Conservation (phyloP, 2,888 invertebrate species). For the Aproaerema taeniolella region DNA sequence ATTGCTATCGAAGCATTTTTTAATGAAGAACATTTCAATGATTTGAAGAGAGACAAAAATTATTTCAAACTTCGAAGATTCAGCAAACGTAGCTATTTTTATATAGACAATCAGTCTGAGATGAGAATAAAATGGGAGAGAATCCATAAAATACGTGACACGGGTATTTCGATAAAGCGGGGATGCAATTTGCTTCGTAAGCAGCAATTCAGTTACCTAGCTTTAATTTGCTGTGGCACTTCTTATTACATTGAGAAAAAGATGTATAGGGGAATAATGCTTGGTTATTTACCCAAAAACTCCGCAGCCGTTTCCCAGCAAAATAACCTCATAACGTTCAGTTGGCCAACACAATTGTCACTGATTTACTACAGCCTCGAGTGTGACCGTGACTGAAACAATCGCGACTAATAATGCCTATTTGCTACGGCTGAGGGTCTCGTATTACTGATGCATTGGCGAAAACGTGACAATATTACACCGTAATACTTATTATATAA, state of each 20-base stretch:
- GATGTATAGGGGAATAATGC: background rate
- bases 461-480: constrained; percentile 22
- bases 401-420: constrained; percentile 30
- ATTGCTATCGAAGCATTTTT: no score
- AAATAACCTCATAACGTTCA: constrained; percentile 32
- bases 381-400: constrained; percentile 39
- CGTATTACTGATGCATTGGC: constrained; percentile 36
- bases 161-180: constrained; percentile 6
- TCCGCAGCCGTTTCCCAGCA: constrained; percentile 30
- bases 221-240: background rate
- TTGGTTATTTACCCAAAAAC: constrained; percentile 32
- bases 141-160: constrained; percentile 11
- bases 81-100: constrained; percentile 7
- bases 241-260: background rate
- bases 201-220: background rate
- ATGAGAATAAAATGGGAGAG: constrained; percentile 5
- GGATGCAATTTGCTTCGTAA: constrained; percentile 2
- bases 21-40: no score
- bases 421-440: constrained; percentile 29
- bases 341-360: constrained; percentile 40
- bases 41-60: no score
- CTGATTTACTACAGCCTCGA: constrained; percentile 51
- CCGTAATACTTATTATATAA: no score
- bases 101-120: constrained; percentile 3
- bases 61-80: constrained; percentile 6